Conservation (phyloP, 2,888 invertebrate species). For the Sphaeridia pumilis region DNA sequence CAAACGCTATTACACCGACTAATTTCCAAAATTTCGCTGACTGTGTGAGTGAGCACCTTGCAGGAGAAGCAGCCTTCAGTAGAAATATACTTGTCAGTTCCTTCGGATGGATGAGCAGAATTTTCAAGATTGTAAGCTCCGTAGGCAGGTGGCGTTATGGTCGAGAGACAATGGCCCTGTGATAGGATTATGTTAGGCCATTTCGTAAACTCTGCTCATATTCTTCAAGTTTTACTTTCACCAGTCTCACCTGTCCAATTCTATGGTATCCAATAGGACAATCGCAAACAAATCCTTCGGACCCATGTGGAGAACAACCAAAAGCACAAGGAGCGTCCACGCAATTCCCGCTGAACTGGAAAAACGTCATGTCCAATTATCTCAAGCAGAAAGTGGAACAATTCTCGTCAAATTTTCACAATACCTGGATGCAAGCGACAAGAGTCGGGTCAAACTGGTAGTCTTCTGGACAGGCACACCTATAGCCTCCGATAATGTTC, state of each 20-base stretch:
- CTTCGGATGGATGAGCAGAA: slow-evolving; percentile 18
- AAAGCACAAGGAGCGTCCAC: slow-evolving; percentile 65
- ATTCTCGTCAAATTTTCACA: not conserved
- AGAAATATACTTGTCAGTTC: slow-evolving; percentile 58
- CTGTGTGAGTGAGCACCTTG: too few species aligned
- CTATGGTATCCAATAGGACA: slow-evolving; percentile 72
- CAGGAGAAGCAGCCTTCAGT: slow-evolving; percentile 83
- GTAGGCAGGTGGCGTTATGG: slow-evolving; percentile 48
- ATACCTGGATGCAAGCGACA: slow-evolving; percentile 64
- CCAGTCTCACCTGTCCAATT: slow-evolving; percentile 53
- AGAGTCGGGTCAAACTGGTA: slow-evolving; percentile 59
- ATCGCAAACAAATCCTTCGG: slow-evolving; percentile 57
- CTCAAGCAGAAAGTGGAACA: too few species aligned
- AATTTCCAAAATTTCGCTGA: too few species aligned
- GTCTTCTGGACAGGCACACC: slow-evolving; percentile 64
- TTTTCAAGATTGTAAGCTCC: slow-evolving; percentile 38
- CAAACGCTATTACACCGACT: too few species aligned
- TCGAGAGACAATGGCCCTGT: slow-evolving; percentile 58
- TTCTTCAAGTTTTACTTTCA: not conserved
- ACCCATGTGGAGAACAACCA: slow-evolving; percentile 56
- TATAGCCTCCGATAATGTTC: slow-evolving; percentile 58
- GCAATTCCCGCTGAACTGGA: slow-evolving; percentile 57
- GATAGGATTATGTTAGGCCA: too few species aligned
- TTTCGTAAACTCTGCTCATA: too few species aligned
- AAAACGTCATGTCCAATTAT: not conserved